Evolutionary conservation across 1,140 invertebrate genomes (phyloP).

Genomic region (Orius laevigatus): DNA sequence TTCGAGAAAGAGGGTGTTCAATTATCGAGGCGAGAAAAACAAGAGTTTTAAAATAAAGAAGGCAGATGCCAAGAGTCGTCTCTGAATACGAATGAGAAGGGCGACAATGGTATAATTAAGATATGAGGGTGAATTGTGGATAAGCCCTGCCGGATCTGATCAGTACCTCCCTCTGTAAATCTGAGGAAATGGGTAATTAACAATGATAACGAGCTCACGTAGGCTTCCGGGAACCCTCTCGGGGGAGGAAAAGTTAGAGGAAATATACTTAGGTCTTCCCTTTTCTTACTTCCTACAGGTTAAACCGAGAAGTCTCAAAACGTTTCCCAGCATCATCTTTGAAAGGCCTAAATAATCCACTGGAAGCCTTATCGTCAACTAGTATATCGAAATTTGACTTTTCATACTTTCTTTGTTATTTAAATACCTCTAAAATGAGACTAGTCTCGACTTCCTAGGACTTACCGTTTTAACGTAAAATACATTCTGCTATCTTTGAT

Average conservation of each 20-base stretch:
- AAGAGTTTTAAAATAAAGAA: constrained; percentile 1
- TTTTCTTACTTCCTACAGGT: neutral
- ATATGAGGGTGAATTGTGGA: constrained; percentile 10
- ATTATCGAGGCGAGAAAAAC: neutral
- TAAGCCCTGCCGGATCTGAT: neutral
- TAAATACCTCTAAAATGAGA: too few species aligned
- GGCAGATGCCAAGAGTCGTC: neutral
- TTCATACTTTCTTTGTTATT: too few species aligned
- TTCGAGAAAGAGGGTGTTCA: constrained; percentile 6
- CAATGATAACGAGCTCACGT: constrained; percentile 11
- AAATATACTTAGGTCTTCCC: neutral
- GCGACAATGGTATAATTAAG: constrained; percentile 12
- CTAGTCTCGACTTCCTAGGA: too few species aligned
- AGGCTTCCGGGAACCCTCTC: neutral
- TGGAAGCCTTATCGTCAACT: too few species aligned
- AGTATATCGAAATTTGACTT: too few species aligned
- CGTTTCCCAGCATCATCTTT: too few species aligned
- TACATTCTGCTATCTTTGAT: too few species aligned
- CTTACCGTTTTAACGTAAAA: too few species aligned
- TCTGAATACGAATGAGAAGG: constrained; percentile 8
- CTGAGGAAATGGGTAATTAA: constrained; percentile 11
- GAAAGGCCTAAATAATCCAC: too few species aligned
- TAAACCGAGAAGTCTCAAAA: too few species aligned
- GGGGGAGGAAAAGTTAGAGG: constrained; percentile 5
- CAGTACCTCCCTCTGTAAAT: constrained; percentile 4